Conservation (phyloP, 1,140 invertebrate genomes). For the Trachelipus rathkii region DNA sequence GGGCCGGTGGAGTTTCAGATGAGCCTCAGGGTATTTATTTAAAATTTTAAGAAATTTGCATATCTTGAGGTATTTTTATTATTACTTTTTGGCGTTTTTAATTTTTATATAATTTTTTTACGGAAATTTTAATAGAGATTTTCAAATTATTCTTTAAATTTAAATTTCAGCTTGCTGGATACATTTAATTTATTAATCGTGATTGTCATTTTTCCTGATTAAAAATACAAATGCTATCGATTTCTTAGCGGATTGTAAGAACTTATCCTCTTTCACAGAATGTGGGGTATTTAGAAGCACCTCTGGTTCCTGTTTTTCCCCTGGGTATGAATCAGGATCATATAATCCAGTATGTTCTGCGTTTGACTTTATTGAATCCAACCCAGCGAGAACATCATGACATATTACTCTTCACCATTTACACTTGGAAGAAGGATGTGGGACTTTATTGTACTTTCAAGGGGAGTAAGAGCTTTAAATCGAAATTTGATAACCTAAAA, state of each 20-base stretch:
- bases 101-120: no score
- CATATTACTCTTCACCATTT: conserved; percentile 18
- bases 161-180: no score
- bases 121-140: no score
- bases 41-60: neutral
- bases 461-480: conserved; percentile 21
- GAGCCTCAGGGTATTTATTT: conserved; percentile 20
- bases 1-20: conserved; percentile 17
- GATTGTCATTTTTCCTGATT: neutral
- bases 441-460: conserved; percentile 20
- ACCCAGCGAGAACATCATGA: neutral
- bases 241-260: neutral
- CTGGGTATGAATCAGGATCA: conserved; percentile 9
- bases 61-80: no score
- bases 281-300: conserved; percentile 19
- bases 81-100: no score
- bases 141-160: no score
- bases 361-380: conserved; percentile 21
- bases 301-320: neutral
- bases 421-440: conserved; percentile 18
- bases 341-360: conserved; percentile 24
- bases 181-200: neutral
- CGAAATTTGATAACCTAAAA: no score
- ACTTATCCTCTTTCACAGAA: neutral
- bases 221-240: neutral